Evolutionary conservation across 2,888 invertebrate species (phyloP).

Genomic region (Drosophila cognata): DNA sequence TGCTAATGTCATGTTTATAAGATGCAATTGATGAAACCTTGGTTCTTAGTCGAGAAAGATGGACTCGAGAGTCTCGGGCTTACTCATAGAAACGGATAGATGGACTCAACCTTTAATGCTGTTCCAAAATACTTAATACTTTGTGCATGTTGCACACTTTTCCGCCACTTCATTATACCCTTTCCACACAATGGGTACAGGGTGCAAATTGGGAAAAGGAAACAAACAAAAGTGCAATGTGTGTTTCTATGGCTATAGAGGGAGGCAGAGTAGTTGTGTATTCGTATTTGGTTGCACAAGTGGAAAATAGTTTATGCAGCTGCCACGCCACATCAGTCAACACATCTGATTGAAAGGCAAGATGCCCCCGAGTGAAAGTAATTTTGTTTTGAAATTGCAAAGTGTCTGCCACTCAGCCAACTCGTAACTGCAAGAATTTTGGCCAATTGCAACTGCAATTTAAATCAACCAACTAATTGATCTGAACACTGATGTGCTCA

Average conservation of each 20-base stretch:
- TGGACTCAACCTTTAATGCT: background rate
- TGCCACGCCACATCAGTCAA: slow-evolving; percentile 61
- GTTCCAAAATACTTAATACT: background rate
- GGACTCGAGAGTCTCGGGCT: background rate
- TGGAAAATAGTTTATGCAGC: slow-evolving; percentile 69
- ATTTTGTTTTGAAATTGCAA: slow-evolving; percentile 20
- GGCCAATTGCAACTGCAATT: slow-evolving; percentile 30
- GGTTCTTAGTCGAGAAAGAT: background rate
- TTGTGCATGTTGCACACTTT: background rate
- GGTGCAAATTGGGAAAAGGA: background rate
- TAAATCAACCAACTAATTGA: slow-evolving; percentile 25
- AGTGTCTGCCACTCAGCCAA: slow-evolving; percentile 43
- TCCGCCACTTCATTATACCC: background rate
- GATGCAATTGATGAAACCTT: background rate
- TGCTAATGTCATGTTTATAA: background rate
- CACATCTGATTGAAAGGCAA: slow-evolving; percentile 26
- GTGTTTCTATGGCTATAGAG: background rate
- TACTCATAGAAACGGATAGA: background rate
- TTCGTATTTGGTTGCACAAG: slow-evolving; percentile 37
- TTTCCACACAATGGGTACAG: background rate
- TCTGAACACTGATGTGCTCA: slow-evolving; percentile 1
- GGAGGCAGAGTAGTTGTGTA: slow-evolving; percentile 1
- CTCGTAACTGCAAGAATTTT: slow-evolving; percentile 17
- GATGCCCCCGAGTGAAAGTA: background rate
- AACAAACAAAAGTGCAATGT: slow-evolving; percentile 4